Conservation (phyloP, 2,113 vertebrate species). For the Sporophila hypoxantha region DNA sequence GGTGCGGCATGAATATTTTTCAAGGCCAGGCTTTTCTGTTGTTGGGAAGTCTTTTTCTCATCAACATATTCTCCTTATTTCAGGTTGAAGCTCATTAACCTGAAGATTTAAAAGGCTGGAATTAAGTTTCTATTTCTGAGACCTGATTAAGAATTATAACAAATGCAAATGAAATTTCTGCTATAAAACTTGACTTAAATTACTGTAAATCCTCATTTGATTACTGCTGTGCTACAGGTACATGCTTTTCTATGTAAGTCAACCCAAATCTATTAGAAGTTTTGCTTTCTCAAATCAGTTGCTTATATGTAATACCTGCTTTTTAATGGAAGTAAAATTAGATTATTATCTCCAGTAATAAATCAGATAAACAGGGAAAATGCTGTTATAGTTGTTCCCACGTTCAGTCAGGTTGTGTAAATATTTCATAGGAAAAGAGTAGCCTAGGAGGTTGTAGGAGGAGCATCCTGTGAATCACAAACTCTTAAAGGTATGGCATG, state of each 20-base stretch:
- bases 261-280: background rate
- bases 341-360: background rate
- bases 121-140: background rate
- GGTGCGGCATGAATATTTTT: background rate
- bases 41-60: background rate
- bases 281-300: background rate
- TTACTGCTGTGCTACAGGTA: background rate
- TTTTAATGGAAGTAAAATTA: background rate
- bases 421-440: background rate
- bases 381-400: background rate
- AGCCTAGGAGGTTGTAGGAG: background rate
- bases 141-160: background rate
- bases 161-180: background rate
- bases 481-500: background rate
- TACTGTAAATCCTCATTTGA: background rate
- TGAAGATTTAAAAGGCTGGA: background rate
- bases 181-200: background rate
- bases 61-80: background rate
- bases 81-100: background rate
- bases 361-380: background rate
- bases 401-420: background rate
- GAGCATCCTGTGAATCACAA: background rate
- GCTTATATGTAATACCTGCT: background rate
- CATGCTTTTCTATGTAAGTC: background rate
- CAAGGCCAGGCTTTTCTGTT: background rate